Evolutionary conservation across 2,888 invertebrate genomes (phyloP).

Genomic region (Alitta virens): DNA sequence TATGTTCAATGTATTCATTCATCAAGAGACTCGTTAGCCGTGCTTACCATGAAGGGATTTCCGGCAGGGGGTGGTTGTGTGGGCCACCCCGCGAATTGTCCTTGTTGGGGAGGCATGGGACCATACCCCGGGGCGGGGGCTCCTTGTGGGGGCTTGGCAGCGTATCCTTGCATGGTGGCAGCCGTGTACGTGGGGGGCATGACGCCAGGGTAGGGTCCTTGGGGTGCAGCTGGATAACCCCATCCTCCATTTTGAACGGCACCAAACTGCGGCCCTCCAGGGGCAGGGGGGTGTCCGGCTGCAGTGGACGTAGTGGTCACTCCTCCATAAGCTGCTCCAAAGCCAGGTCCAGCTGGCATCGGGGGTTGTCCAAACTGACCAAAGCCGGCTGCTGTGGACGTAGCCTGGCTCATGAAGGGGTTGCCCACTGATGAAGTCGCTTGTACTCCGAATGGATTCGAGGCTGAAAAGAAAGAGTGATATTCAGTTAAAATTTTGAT

Average conservation of each 20-base stretch:
- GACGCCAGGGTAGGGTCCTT: neutral
- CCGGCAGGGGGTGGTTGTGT: neutral
- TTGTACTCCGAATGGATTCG: slow-evolving; percentile 9
- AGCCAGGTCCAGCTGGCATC: neutral
- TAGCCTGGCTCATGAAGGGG: slow-evolving; percentile 2
- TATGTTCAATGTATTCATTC: neutral
- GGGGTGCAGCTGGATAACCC: neutral
- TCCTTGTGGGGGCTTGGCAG: neutral
- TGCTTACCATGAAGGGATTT: slow-evolving; percentile 13
- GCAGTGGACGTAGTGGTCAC: too few relatives aligned
- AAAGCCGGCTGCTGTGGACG: slow-evolving; percentile 6
- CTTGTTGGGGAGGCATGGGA: neutral
- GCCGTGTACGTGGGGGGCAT: too few relatives aligned
- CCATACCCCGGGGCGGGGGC: slow-evolving; percentile 3
- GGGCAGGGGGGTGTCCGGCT: too few relatives aligned
- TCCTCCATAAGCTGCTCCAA: neutral
- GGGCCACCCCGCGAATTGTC: slow-evolving; percentile 4
- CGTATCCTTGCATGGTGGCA: neutral
- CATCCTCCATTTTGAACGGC: neutral
- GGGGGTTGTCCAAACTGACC: slow-evolving; percentile 9
- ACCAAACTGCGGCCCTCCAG: too few relatives aligned
- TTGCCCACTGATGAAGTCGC: slow-evolving; percentile 1
- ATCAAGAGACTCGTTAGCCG: too few relatives aligned
- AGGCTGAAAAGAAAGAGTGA: slow-evolving; percentile 2
- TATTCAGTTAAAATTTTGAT: too few relatives aligned